Base-by-base conservation (phyloP, 2,797 vertebrate species). In the Emydoidea blandingii region DNA sequence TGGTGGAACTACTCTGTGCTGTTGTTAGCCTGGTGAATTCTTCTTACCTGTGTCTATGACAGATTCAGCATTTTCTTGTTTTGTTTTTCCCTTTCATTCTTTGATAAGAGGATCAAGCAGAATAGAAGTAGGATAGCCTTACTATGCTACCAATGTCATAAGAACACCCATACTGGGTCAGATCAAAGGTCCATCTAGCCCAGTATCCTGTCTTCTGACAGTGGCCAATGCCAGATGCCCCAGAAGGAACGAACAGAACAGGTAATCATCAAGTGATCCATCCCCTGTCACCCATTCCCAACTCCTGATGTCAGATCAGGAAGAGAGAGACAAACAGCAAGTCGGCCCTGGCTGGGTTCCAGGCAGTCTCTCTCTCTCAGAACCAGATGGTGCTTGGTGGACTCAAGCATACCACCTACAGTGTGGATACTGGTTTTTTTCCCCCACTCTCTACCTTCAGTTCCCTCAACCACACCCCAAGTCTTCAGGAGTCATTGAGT, bases 371-470 rank as follows among this genome's bases (percentile, higher is more conserved):
- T 23, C 11, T 50, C 18, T 89, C 89, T 68, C 74, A 79, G 47
- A 84, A 62, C 82, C 92, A 94, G 72, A 41, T 80, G 84, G 65
- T 59, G 34, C 23, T 50, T 89, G 44, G 57, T 57, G 49, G 34
- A 5, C 23, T 82, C 50, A 27, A 86, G 78, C 6, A 1, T 7
- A 87, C 23, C 10, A 89, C 57, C 90, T 57, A 78, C 47, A 25
- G 21, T 5, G 2, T 0, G 0, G n/a, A 78, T 81, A 76, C 88
- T 53, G 52, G 0, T 21, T 53, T 53, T 21, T 21, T 21, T 0
- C 18, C 7, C 19, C 57, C 15, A 50, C 57, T 59, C 57, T 15
- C 29, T 59, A 12, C 1, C 12, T 31, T 59, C 6, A 59, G 57
- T 59, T 59, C 29, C 57, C 62, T 7, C 37, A 90, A 85, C 19